phyloP scores from a whole-genome alignment of 2,113 vertebrate genomes.

The Aegithalos caudatus region DNA sequence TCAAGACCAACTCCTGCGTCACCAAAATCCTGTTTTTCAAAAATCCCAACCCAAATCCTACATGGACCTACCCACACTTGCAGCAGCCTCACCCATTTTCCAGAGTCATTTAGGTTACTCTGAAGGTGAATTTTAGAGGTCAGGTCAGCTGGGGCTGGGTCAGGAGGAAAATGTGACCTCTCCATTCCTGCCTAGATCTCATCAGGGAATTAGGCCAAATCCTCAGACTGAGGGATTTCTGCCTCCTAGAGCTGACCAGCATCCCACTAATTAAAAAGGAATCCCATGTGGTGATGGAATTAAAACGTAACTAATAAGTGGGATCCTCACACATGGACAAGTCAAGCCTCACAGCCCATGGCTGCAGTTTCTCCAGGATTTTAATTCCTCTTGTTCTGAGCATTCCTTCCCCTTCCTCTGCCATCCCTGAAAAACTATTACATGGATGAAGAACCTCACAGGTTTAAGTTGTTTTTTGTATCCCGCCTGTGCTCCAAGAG shows the following conservation, averaged over 20 bases:
- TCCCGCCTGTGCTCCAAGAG: background rate
- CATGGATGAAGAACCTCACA: background rate
- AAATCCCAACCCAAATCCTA: background rate
- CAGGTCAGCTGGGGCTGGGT: background rate
- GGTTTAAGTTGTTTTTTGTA: background rate
- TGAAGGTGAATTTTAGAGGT: background rate
- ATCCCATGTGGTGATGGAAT: background rate
- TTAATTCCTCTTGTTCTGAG: background rate
- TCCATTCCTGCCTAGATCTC: background rate
- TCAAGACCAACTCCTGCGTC: background rate
- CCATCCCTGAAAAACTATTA: background rate
- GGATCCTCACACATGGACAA: fast-evolving
- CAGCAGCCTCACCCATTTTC: background rate
- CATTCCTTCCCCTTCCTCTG: fast-evolving
- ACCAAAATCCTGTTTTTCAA: background rate
- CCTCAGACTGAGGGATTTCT: fast-evolving
- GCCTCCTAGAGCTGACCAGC: background rate
- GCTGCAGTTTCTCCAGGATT: background rate
- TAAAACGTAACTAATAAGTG: background rate
- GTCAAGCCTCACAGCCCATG: fast-evolving
- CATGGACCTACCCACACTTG: no score
- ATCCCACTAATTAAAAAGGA: background rate
- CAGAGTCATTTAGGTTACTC: background rate
- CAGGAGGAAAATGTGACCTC: background rate
- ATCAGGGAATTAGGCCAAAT: background rate